phyloP scores from a whole-genome alignment of 2,113 vertebrate genomes.

The Neomonachus schauinslandi region DNA sequence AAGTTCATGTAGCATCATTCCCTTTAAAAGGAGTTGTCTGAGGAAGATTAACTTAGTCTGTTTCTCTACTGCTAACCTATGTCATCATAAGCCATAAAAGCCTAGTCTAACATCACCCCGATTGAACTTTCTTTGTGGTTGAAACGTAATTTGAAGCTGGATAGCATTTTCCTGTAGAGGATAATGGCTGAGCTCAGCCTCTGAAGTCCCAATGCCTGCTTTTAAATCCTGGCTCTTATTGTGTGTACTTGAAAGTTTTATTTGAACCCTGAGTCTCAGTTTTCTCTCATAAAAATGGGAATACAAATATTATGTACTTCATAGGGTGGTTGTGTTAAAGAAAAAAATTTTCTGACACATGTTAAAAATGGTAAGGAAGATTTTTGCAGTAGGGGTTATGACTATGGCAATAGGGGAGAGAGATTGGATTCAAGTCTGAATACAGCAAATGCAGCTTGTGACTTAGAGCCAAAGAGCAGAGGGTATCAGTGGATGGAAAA shows the following conservation, averaged over 20 bases:
- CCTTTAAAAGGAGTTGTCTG: conserved; percentile 47
- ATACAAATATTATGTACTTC: neutral
- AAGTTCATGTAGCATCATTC: conserved; percentile 21
- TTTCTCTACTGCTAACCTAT: conserved; percentile 36
- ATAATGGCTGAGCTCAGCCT: neutral
- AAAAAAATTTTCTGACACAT: neutral
- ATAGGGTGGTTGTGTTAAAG: neutral
- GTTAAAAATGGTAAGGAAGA: conserved; percentile 3
- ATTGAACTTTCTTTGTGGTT: conserved; percentile 36
- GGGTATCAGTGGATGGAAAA: neutral
- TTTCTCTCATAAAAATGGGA: conserved; percentile 45
- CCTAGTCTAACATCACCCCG: neutral
- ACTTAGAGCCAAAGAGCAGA: neutral
- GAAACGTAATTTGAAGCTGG: conserved; percentile 56
- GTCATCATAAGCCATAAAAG: conserved; percentile 43
- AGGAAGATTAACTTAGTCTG: conserved; percentile 46
- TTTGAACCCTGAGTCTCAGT: conserved; percentile 29
- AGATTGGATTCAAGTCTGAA: neutral
- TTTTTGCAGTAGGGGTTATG: neutral
- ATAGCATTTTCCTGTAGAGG: neutral
- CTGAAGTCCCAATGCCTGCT: neutral
- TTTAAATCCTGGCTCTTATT: conserved; percentile 29
- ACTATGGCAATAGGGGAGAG: neutral
- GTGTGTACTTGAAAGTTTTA: neutral
- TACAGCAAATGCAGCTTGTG: neutral